Base-by-base conservation (phyloP, 2,888 invertebrate species). In the Eupithecia centaureata region DNA sequence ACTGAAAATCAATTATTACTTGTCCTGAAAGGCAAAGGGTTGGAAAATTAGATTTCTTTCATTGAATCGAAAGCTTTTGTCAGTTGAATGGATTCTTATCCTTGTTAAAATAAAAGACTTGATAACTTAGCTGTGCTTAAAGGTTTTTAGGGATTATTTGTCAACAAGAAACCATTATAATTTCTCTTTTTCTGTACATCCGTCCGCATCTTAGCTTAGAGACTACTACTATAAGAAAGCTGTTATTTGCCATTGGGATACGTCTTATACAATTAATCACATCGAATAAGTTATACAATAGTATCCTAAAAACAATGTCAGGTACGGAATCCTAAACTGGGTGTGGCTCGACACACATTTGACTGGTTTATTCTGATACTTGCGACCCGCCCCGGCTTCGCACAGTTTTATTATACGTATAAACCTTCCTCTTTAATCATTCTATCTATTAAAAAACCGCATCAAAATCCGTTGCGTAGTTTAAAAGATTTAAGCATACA, bases 41-140 rank as follows among this genome's bases (percentile, higher is more conserved):
- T 67, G 57, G 73, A 63, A 75, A 82, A 80, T 79, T 77, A 63
- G 63, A 72, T 78, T 81, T 73, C 71, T 72, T 74, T 73, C 67
- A 76, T 66, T 73, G 75, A 59, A 59, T 65, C 62, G 62, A 65
- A 65, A 54, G 58, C 59, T 63, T 68, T 63, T 25, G 54, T 57
- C 32, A 10, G 22, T 54, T 68, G 57, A 78, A 79, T 69, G 57
- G 56, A 52, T 64, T 79, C 61, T 61, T 63, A 66, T 68, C 64
- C 63, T 58, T 62, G 68, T 30, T 51, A n/a, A 56, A 56, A 32
- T 32, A 56, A 10, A 56, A 18, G 8, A 1, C 22, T 57, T 32
- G 13, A 18, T 33, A 57, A 32, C 28, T 22, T 30, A 1, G 22
- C n/a, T 57, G 57, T 33, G 32, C 33, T 57, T 57, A 22, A 57